phyloP scores from a whole-genome alignment of 2,797 vertebrate genomes.

The Gallirallus australis region DNA sequence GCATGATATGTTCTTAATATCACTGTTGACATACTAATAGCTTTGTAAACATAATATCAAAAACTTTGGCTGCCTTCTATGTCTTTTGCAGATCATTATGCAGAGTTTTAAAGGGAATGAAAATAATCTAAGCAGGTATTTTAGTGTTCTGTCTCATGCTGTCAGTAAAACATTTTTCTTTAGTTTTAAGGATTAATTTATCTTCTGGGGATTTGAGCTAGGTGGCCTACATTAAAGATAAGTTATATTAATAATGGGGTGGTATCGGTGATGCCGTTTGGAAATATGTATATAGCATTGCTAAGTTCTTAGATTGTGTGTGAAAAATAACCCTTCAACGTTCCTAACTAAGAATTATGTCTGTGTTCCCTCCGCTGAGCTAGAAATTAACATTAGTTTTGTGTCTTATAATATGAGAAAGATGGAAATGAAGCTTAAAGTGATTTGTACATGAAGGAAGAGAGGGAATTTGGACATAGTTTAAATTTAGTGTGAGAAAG shows the following conservation, averaged over 20 bases:
- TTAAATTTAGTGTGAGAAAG: neutral
- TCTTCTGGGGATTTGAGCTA: neutral
- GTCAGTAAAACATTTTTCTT: conserved; percentile 30
- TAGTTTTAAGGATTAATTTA: conserved; percentile 25
- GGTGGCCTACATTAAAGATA: neutral
- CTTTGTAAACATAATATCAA: neutral
- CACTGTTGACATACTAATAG: conserved; percentile 5
- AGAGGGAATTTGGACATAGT: neutral
- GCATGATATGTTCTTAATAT: neutral
- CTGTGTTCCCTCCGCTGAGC: neutral
- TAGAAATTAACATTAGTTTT: conserved; percentile 22
- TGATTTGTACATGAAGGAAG: conserved; percentile 1
- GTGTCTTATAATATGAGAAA: conserved; percentile 1
- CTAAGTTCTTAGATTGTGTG: neutral
- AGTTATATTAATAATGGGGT: neutral
- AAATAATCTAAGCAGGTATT: neutral
- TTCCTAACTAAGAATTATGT: neutral
- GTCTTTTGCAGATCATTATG: neutral
- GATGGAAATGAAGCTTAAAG: neutral
- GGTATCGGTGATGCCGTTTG: neutral
- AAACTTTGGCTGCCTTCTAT: neutral
- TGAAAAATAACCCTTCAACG: neutral
- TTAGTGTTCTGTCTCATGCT: neutral
- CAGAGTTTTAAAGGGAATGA: neutral
- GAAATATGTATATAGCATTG: neutral